Evolutionary conservation across 2,113 vertebrate species (phyloP).

Genomic region (Scytalopus superciliaris): DNA sequence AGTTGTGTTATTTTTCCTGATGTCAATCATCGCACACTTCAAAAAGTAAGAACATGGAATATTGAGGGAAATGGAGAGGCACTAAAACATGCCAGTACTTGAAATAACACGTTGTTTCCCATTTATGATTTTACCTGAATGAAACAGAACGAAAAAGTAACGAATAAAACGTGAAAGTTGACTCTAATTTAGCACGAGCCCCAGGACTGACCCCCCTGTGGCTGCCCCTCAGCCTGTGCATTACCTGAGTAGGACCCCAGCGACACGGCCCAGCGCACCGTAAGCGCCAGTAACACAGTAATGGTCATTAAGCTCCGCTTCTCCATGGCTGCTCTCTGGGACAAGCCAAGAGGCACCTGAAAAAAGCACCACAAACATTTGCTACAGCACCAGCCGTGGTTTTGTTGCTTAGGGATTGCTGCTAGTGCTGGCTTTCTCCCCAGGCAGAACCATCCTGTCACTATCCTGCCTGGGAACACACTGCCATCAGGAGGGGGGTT

Average conservation of each 20-base stretch:
- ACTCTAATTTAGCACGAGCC: not conserved
- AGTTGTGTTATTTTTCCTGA: not conserved
- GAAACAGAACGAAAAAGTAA: no score
- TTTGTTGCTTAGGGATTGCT: accelerated
- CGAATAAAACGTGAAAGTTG: accelerated
- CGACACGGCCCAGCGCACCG: constrained; percentile 90
- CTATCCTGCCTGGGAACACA: no score
- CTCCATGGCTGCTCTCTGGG: constrained; percentile 77
- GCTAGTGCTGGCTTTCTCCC: not conserved
- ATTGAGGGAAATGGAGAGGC: not conserved
- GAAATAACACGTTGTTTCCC: not conserved
- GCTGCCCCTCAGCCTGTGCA: not conserved
- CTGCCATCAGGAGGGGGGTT: no score
- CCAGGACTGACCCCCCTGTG: not conserved
- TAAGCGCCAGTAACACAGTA: constrained; percentile 79
- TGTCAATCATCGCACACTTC: not conserved
- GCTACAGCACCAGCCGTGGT: not conserved
- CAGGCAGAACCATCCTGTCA: no score
- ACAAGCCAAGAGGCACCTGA: not conserved
- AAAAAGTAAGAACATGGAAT: not conserved
- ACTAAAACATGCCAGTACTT: not conserved
- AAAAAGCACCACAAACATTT: not conserved
- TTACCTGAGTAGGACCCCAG: constrained; percentile 94
- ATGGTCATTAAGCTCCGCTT: constrained; percentile 81
- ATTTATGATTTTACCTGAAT: not conserved